These are phyloP conservation scores for Oscheius sp. DNA, from an alignment of 1,140 invertebrate species.

Conservation along the genomic window DNA sequence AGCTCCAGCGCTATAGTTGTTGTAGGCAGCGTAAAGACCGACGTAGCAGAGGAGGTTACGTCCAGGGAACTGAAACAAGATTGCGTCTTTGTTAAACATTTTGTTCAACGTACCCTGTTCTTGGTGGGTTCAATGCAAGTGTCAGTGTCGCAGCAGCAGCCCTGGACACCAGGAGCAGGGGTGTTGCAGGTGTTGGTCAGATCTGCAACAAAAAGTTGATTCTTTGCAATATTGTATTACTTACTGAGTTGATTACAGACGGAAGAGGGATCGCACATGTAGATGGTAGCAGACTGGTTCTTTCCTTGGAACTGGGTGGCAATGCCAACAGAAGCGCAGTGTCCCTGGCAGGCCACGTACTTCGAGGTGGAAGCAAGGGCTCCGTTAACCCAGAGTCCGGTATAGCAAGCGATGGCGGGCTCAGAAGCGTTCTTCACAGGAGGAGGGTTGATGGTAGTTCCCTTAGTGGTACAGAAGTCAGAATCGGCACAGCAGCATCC, in stretches of 20 bases:
- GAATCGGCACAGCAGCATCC: constrained; percentile 18
- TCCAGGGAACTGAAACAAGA: not conserved
- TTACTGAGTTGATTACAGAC: constrained; percentile 22
- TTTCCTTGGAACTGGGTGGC: constrained; percentile 2
- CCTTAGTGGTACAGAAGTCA: not conserved
- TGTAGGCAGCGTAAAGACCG: constrained; percentile 16
- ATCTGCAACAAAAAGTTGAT: constrained; percentile 9
- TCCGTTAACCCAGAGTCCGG: constrained; percentile 22
- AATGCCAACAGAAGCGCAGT: constrained; percentile 16
- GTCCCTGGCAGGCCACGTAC: constrained; percentile 22
- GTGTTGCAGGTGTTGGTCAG: constrained; percentile 8
- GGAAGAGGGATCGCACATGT: constrained; percentile 33
- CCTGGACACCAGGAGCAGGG: constrained; percentile 18
- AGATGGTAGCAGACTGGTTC: constrained; percentile 13
- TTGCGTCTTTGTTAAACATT: not conserved
- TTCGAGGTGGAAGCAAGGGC: not conserved
- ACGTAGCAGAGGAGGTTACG: not conserved
- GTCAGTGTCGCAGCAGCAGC: constrained; percentile 37
- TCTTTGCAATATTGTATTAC: not conserved
- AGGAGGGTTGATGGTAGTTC: constrained; percentile 8
- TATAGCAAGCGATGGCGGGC: constrained; percentile 13
- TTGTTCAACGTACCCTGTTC: constrained; percentile 10
- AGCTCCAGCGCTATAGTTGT: not conserved
- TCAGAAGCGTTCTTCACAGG: constrained; percentile 4
- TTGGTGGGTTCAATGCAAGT: constrained; percentile 16